Percentiles rank a stretch among this genome's conserved stretches.
Evolutionary conservation across 2,113 vertebrate species (phyloP).

Genomic region (Lanius ludovicianus): DNA sequence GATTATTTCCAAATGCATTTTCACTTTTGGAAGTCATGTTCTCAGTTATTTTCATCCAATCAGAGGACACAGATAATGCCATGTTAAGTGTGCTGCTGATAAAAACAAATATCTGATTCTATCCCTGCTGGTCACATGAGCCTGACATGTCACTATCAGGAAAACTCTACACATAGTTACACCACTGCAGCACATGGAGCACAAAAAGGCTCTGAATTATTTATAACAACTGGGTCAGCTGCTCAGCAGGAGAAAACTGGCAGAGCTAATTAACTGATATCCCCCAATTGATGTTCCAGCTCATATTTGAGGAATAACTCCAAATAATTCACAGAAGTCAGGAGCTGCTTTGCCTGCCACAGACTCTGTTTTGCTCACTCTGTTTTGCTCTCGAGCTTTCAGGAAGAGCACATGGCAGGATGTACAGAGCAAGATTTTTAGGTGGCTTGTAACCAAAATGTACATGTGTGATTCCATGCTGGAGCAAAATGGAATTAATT

Average conservation of each 20-base stretch:
- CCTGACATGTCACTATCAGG: neutral
- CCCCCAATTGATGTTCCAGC: neutral
- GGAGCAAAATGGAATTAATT: neutral
- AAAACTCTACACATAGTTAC: neutral
- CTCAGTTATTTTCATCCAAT: slow-evolving; percentile 20
- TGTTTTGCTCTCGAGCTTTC: neutral
- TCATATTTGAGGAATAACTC: neutral
- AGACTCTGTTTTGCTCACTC: neutral
- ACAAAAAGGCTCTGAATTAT: slow-evolving; percentile 45
- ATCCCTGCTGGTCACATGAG: neutral
- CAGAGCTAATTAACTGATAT: slow-evolving; percentile 31
- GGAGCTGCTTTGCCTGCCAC: neutral
- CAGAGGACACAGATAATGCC: neutral
- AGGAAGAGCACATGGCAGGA: neutral
- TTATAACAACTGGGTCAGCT: slow-evolving; percentile 23
- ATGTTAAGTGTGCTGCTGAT: neutral
- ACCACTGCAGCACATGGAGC: neutral
- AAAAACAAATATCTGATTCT: slow-evolving; percentile 12
- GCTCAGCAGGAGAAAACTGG: neutral
- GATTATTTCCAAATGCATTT: neutral
- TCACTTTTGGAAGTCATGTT: neutral
- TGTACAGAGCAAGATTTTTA: neutral
- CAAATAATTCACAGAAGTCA: neutral
- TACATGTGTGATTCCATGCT: neutral
- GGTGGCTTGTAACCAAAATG: neutral